A percentile compares a stretch with the other conserved stretches of the same genome.
phyloP scores from a whole-genome alignment of 2,888 invertebrate species.

The Lepeophtheirus nordmannii region DNA sequence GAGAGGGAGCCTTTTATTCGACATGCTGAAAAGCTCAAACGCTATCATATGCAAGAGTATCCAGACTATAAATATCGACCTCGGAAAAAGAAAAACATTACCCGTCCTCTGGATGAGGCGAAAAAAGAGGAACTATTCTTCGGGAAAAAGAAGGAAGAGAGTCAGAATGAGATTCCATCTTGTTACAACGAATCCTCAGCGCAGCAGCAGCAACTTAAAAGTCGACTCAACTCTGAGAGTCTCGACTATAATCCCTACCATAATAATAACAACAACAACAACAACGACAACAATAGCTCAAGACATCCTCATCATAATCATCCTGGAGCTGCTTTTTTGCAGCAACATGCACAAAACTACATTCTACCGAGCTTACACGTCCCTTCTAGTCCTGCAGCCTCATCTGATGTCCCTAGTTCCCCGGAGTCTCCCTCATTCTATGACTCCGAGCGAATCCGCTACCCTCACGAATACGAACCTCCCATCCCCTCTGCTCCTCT shows the following conservation, averaged over 20 bases:
- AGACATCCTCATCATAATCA: too few relatives aligned
- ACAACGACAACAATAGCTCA: too few relatives aligned
- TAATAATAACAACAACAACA: too few relatives aligned
- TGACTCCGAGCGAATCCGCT: background rate
- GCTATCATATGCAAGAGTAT: constrained; percentile 5
- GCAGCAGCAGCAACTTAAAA: too few relatives aligned
- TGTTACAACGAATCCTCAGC: too few relatives aligned
- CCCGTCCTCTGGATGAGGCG: background rate
- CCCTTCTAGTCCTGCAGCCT: constrained; percentile 12
- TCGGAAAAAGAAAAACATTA: background rate
- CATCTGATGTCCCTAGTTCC: constrained; percentile 12
- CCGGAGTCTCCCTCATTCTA: constrained; percentile 11
- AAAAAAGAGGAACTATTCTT: background rate
- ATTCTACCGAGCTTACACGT: constrained; percentile 8
- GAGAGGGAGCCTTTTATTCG: background rate
- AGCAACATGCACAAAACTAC: background rate
- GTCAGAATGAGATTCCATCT: background rate
- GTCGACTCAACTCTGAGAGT: too few relatives aligned
- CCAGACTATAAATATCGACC: constrained; percentile 6
- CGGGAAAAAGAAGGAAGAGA: background rate
- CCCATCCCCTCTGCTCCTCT: background rate
- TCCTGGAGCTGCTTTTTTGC: too few relatives aligned
- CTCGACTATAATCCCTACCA: background rate
- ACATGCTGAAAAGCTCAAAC: constrained; percentile 1
- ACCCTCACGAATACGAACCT: background rate